A percentile compares a stretch with the other conserved stretches of the same genome.
phyloP scores from a whole-genome alignment of 2,888 invertebrate species.

The Sphaerophoria taeniata region DNA sequence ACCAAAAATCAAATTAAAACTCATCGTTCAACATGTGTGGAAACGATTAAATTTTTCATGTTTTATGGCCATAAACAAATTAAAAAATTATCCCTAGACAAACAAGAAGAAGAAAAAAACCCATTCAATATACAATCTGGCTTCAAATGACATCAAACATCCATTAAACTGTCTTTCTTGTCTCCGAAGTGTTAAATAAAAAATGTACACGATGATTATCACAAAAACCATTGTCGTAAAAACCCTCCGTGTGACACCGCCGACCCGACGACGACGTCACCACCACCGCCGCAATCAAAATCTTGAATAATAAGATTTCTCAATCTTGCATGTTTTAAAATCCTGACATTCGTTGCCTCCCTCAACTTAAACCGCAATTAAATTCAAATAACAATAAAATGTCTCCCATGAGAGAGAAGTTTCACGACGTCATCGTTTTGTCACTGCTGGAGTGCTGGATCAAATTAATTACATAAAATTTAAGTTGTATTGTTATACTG shows the following conservation, averaged over 20 bases:
- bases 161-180: slow-evolving; percentile 47
- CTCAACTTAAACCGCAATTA: neutral
- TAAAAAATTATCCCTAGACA: neutral
- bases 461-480: slow-evolving; percentile 40
- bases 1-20: neutral
- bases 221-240: neutral
- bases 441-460: neutral
- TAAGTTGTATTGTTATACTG: neutral
- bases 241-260: no score
- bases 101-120: slow-evolving; percentile 18
- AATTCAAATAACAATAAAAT: slow-evolving; percentile 4
- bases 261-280: neutral
- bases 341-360: neutral
- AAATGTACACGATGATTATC: slow-evolving; percentile 35
- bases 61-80: neutral
- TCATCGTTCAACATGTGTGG: neutral
- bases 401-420: neutral
- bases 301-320: neutral
- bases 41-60: neutral
- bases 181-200: slow-evolving; percentile 41
- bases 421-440: neutral
- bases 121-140: slow-evolving; percentile 19
- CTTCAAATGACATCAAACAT: slow-evolving; percentile 49
- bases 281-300: neutral
- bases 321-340: neutral